phyloP scores from a whole-genome alignment of 2,113 vertebrate genomes.

The Vidua macroura region DNA sequence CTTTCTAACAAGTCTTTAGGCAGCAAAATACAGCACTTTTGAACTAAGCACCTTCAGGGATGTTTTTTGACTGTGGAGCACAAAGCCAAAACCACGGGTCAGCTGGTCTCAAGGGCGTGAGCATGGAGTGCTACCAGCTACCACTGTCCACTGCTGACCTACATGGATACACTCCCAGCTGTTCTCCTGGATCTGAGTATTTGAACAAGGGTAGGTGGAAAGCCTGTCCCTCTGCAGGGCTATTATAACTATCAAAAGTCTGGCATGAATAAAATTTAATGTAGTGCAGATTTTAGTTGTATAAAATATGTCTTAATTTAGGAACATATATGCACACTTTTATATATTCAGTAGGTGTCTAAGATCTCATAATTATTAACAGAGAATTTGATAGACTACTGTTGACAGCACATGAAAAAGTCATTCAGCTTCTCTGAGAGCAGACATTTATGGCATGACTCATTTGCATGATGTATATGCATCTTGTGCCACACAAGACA shows the following conservation, averaged over 20 bases:
- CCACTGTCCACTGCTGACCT: neutral
- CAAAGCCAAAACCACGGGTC: neutral
- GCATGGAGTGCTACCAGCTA: neutral
- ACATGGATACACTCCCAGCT: neutral
- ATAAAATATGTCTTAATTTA: neutral
- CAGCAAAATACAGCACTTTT: neutral
- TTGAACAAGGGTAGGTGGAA: neutral
- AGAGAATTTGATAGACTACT: neutral
- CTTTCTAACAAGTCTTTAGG: neutral
- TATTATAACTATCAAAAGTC: neutral
- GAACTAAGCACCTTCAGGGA: neutral
- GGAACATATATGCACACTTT: neutral
- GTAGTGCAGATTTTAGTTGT: neutral
- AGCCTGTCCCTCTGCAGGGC: neutral
- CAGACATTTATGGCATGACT: neutral
- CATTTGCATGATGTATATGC: neutral
- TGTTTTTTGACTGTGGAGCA: neutral
- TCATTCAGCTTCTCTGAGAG: neutral
- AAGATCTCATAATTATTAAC: neutral
- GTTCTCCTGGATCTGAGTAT: neutral
- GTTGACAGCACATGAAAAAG: neutral
- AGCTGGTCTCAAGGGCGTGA: neutral
- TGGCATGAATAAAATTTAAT: neutral
- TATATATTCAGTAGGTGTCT: neutral
- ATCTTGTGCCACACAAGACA: neutral